Percentiles rank a stretch among this genome's conserved stretches.
Evolutionary conservation across 2,797 vertebrate species (phyloP).

Genomic region (Enteromius anoplus): DNA sequence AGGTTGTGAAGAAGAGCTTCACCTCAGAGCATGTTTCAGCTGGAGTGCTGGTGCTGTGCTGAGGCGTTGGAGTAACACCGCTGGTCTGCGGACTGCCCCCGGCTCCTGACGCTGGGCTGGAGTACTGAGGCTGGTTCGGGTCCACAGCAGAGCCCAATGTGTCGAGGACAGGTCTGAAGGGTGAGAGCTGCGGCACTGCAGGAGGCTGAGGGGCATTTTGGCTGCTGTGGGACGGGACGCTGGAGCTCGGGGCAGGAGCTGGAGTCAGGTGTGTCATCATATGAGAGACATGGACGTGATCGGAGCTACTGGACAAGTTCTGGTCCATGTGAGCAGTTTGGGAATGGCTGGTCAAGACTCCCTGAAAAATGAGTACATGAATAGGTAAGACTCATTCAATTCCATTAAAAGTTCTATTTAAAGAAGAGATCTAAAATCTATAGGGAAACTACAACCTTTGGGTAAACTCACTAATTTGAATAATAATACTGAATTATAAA

Average conservation of each 20-base stretch:
- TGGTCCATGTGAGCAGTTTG: constrained; percentile 37
- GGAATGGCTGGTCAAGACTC: constrained; percentile 30
- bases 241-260: neutral
- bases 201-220: neutral
- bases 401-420: neutral
- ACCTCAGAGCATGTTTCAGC: constrained; percentile 42
- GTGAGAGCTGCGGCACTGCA: neutral
- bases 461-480: neutral
- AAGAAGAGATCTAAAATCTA: no score
- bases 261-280: constrained; percentile 21
- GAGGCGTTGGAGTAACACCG: neutral
- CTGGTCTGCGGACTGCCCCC: constrained; percentile 68
- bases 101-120: constrained; percentile 63
- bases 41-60: neutral
- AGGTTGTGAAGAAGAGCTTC: neutral
- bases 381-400: neutral
- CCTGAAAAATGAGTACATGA: constrained; percentile 15
- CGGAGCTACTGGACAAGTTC: constrained; percentile 6
- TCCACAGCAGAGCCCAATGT: constrained; percentile 60
- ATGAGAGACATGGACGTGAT: constrained; percentile 29
- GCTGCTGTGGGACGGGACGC: constrained; percentile 63
- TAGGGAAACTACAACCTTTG: neutral
- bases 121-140: constrained; percentile 56
- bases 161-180: constrained; percentile 13
- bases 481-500: neutral